These are phyloP conservation scores for Mionectes macconnelli DNA, from an alignment of 2,113 vertebrate species.

Conservation along the genomic window DNA sequence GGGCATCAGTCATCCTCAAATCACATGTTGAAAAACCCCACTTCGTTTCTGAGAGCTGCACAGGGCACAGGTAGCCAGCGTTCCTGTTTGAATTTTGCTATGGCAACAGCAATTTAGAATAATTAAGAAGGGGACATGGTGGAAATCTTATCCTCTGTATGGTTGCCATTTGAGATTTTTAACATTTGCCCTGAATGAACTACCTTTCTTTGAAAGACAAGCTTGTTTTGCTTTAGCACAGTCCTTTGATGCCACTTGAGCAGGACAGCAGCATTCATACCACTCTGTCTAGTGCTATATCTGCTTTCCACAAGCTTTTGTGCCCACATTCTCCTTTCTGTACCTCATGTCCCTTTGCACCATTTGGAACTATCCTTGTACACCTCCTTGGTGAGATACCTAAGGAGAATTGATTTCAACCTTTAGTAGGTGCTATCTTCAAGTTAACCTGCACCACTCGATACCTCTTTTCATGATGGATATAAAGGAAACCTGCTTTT, in stretches of 20 bases:
- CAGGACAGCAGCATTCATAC: neutral
- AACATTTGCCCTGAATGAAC: neutral
- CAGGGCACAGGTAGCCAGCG: neutral
- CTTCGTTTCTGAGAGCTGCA: neutral
- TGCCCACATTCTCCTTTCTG: neutral
- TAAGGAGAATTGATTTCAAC: neutral
- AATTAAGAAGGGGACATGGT: neutral
- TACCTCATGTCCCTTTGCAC: neutral
- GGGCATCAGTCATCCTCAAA: neutral
- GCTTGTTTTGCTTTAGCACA: neutral
- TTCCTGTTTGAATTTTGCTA: neutral
- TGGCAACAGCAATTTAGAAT: neutral
- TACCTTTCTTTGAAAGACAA: neutral
- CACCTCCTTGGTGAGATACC: neutral
- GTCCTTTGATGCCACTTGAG: neutral
- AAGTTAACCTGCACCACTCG: neutral
- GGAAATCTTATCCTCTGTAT: neutral
- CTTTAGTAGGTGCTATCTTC: neutral
- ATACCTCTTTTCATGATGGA: neutral
- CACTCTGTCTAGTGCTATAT: neutral
- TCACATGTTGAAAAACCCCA: neutral
- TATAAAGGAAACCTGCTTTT: neutral
- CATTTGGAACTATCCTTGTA: neutral
- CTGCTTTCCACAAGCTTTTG: neutral
- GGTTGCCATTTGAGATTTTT: neutral